phyloP scores from a whole-genome alignment of 2,797 vertebrate genomes.

The Rhynchotus rufescens region DNA sequence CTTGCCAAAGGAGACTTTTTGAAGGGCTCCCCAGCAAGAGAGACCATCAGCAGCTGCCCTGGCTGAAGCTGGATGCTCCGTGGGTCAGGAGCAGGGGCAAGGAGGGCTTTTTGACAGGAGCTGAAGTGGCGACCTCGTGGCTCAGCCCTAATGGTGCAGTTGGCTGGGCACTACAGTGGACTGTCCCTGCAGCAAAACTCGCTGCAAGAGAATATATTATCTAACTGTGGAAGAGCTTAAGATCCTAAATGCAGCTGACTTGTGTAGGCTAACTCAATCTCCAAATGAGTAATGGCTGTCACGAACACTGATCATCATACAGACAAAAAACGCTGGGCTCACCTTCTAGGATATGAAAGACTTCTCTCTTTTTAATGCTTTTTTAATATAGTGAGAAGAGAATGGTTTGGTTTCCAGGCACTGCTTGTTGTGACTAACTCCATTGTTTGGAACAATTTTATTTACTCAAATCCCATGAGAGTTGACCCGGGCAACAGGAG shows the following conservation, averaged over 20 bases:
- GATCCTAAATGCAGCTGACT: neutral
- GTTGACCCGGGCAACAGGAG: neutral
- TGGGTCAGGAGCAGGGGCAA: neutral
- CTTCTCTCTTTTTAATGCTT: neutral
- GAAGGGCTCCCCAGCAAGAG: neutral
- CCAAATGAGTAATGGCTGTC: neutral
- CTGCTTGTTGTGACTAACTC: neutral
- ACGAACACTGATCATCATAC: neutral
- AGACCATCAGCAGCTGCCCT: rapidly evolving
- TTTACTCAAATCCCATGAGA: neutral
- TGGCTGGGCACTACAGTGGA: neutral
- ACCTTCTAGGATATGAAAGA: neutral
- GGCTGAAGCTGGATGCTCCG: neutral
- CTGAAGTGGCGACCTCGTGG: rapidly evolving
- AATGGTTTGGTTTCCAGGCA: neutral
- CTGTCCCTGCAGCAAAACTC: neutral
- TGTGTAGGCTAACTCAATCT: neutral
- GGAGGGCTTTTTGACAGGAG: neutral
- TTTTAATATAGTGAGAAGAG: neutral
- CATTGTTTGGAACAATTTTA: neutral
- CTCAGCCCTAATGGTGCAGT: rapidly evolving
- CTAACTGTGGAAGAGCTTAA: neutral
- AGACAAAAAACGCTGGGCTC: neutral
- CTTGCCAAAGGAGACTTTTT: neutral
- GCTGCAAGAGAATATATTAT: neutral